Evolutionary conservation across 2,797 vertebrate species (phyloP).

Genomic region (Balearica regulorum): DNA sequence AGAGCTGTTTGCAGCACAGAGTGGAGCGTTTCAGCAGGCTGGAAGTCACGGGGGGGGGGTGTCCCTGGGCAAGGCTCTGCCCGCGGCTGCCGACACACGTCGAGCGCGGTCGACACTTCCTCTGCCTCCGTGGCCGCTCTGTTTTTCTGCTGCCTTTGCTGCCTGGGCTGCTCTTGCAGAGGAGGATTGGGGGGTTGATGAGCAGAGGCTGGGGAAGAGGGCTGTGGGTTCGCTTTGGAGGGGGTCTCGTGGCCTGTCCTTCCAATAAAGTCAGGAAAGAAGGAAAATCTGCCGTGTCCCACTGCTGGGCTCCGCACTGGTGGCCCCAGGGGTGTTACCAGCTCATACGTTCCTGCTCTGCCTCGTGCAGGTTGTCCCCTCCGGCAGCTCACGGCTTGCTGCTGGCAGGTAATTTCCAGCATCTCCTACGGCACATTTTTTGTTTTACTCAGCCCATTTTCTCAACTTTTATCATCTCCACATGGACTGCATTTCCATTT

Average conservation of each 20-base stretch:
- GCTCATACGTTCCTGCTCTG: fast-evolving
- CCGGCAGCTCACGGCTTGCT: neutral
- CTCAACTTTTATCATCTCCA: neutral
- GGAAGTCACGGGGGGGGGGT: neutral
- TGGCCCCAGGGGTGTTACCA: neutral
- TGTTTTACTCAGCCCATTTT: neutral
- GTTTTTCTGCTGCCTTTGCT: neutral
- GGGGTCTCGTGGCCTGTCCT: neutral
- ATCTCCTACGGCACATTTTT: neutral
- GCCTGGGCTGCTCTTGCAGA: neutral
- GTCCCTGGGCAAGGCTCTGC: neutral
- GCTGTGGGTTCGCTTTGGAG: neutral
- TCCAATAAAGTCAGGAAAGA: neutral
- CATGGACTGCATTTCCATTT: slow-evolving; percentile 17
- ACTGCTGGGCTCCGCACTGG: neutral
- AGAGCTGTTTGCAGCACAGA: neutral
- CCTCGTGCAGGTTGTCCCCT: fast-evolving
- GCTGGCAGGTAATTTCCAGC: neutral
- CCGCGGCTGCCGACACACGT: neutral
- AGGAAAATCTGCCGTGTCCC: neutral
- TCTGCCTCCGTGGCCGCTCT: neutral
- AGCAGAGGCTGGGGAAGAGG: too few relatives aligned
- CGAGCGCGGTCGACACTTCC: neutral
- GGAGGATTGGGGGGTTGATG: neutral
- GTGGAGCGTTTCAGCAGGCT: neutral